Evolutionary conservation across 2,113 vertebrate genomes (phyloP), one percentile per base, ranked within the genome.

Genomic region (Nymphicus hollandicus): DNA sequence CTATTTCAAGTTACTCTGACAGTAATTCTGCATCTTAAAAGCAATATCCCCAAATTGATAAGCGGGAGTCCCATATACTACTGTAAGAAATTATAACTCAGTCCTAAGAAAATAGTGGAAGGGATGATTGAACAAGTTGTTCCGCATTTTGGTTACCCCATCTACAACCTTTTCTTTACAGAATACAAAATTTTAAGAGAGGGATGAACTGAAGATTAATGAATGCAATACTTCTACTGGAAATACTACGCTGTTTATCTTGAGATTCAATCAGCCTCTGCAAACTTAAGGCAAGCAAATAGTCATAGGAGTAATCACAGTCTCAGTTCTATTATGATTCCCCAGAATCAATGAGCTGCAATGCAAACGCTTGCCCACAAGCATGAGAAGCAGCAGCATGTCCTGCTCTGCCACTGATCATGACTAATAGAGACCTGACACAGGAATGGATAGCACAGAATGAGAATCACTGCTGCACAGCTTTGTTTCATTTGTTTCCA

Each of bases 401-500:
- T 89, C 61, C 72, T 33, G 74, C 25, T 5, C 28, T 16, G 70
- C 72, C 60, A 37, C 68, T 47, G 86, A 55, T 88, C 43, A n/a
- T 80, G 77, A 63, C 70, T 70, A 60, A 93, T 6, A 46, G 84
- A 93, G 91, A 64, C 44, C 87, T 86, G 87, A 35, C 37, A 2
- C 0, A 19, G 80, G 82, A 74, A 93, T 8, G 60, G 81, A 46
- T 6, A 41, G 68, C 56, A 39, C 9, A 2, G 47, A 80, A 41
- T 64, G 73, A 23, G 33, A 89, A 35, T 9, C 22, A 11, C 81
- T 43, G 58, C 73, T 46, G 15, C 1, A 0, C 63, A 53, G 73
- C 93, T 79, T 41, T 18, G 1, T 9, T 72, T 68, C 81, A 60
- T 91, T 79, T 89, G 65, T 79, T 94, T 63, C 86, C 88, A 93